phyloP scores from a whole-genome alignment of 92 coral and sea anemone species.

The Desmophyllum pertusum region DNA sequence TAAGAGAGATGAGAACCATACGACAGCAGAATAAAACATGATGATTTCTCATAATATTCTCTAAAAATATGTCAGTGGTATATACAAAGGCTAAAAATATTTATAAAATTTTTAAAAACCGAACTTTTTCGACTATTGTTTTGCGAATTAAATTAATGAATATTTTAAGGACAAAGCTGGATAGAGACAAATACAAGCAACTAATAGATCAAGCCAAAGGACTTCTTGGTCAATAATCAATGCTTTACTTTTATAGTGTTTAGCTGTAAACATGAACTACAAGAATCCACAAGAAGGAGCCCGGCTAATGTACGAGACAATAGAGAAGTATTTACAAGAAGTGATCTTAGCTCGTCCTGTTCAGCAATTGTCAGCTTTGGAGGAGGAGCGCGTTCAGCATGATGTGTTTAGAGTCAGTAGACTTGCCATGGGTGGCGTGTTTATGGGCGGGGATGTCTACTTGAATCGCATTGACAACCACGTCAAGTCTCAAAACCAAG shows the following conservation, averaged over 20 bases:
- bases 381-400: conserved; percentile 73
- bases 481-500: conserved; percentile 17
- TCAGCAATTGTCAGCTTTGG: conserved; percentile 54
- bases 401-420: conserved; percentile 79
- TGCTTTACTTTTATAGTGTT: conserved; percentile 58
- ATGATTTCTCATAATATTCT: too few species aligned
- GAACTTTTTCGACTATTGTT: too few species aligned
- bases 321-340: conserved; percentile 69
- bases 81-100: too few species aligned
- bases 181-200: background rate
- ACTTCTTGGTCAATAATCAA: background rate
- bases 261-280: conserved; percentile 87
- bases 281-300: conserved; percentile 86
- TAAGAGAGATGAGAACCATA: too few species aligned
- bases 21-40: too few species aligned
- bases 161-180: too few species aligned
- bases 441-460: conserved; percentile 76
- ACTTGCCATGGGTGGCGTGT: conserved; percentile 81
- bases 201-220: background rate
- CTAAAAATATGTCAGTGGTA: too few species aligned
- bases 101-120: too few species aligned
- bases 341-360: conserved; percentile 58
- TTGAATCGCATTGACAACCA: conserved; percentile 62
- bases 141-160: too few species aligned
- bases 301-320: conserved; percentile 75